A percentile compares a stretch with the other conserved stretches of the same genome.
These are phyloP conservation scores for Barnardius zonarius DNA, from an alignment of 2,113 vertebrate genomes.

Conservation along the genomic window DNA sequence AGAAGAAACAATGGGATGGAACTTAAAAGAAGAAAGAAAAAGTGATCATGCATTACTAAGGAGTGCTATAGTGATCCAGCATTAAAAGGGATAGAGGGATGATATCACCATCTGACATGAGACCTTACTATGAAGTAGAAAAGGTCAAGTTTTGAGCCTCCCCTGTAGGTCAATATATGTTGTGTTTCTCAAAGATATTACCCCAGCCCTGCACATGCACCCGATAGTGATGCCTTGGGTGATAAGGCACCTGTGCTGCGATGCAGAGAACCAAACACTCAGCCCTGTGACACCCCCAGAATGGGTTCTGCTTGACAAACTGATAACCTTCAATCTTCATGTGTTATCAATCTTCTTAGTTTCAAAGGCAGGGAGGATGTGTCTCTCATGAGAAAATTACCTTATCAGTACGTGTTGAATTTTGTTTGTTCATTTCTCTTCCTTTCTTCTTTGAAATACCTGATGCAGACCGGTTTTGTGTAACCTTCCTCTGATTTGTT, in stretches of 20 bases:
- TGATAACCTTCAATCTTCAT: neutral
- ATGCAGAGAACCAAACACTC: neutral
- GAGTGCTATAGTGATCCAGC: neutral
- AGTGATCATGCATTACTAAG: neutral
- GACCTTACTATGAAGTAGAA: neutral
- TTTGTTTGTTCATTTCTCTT: neutral
- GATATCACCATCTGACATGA: neutral
- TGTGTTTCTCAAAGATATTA: neutral
- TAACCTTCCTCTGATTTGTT: neutral
- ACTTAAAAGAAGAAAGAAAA: neutral
- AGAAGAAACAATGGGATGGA: neutral
- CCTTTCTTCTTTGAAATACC: neutral
- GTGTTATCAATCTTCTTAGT: neutral
- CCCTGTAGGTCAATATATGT: rapidly evolving
- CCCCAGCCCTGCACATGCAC: neutral
- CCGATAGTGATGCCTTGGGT: neutral
- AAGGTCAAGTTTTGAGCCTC: neutral
- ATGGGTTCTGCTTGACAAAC: neutral
- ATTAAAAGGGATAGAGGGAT: neutral
- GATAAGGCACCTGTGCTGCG: neutral
- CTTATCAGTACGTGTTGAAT: neutral
- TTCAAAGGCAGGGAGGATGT: neutral
- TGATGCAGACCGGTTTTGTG: neutral
- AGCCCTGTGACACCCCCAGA: rapidly evolving
- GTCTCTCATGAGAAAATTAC: neutral